Percentiles rank a stretch among this genome's conserved stretches.
These are phyloP conservation scores for Panthera tigris DNA, from an alignment of 2,113 vertebrate species.

Conservation along the genomic window DNA sequence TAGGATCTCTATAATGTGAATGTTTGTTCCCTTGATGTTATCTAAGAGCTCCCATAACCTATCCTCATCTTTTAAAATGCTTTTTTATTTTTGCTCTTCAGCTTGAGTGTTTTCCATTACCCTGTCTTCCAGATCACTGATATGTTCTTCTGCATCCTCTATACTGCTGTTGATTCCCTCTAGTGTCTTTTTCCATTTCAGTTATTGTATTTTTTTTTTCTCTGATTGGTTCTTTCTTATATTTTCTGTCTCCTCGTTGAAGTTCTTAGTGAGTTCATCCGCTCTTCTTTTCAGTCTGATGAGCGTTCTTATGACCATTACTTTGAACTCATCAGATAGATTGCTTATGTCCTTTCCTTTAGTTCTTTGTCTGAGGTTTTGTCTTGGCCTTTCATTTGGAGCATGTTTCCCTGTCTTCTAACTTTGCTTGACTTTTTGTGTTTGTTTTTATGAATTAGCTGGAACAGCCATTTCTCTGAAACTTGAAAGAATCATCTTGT, in stretches of 20 bases:
- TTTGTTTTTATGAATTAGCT: neutral
- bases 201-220: neutral
- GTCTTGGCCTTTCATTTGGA: neutral
- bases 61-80: neutral
- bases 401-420: neutral
- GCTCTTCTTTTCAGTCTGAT: neutral
- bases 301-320: neutral
- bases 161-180: neutral
- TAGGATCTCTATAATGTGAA: neutral
- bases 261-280: neutral
- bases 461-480: neutral
- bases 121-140: neutral
- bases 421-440: neutral
- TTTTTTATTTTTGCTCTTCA: neutral
- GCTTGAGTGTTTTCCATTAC: neutral
- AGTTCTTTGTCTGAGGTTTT: neutral
- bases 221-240: neutral
- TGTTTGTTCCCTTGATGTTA: neutral
- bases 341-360: neutral
- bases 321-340: neutral
- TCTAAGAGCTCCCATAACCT: neutral
- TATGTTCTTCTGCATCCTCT: neutral
- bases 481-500: neutral
- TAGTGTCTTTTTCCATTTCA: neutral
- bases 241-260: neutral